phyloP scores from a whole-genome alignment of 2,113 vertebrate species.

The Phasianus colchicus region DNA sequence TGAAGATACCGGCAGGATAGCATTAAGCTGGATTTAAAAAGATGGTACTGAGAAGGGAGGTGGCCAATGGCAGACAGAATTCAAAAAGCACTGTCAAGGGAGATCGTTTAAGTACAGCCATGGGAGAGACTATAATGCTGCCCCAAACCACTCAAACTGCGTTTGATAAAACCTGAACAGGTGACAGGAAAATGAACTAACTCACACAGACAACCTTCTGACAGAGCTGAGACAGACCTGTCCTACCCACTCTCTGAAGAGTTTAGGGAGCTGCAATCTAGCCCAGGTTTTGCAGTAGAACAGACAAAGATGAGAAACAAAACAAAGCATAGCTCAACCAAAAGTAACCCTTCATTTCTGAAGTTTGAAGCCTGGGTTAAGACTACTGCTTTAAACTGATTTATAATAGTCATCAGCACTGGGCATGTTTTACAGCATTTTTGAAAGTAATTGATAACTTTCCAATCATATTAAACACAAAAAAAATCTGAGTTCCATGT shows the following conservation, averaged over 20 bases:
- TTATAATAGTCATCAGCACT: neutral
- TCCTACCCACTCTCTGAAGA: neutral
- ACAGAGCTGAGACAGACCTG: neutral
- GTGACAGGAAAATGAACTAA: neutral
- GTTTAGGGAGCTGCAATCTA: neutral
- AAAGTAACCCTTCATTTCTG: neutral
- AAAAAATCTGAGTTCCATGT: neutral
- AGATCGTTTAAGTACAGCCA: fast-evolving
- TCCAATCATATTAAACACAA: neutral
- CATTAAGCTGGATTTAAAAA: neutral
- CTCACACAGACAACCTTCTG: neutral
- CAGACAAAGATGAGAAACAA: neutral
- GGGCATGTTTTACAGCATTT: neutral
- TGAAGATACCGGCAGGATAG: neutral
- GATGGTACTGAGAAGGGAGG: fast-evolving
- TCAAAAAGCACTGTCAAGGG: neutral
- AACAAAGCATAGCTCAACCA: neutral
- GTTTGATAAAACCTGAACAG: neutral
- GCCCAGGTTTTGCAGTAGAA: neutral
- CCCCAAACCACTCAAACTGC: neutral
- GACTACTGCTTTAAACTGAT: neutral
- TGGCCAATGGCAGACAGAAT: neutral
- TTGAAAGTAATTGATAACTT: neutral
- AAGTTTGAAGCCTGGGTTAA: neutral
- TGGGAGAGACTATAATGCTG: neutral